Conservation (phyloP, 2,888 invertebrate species). For the Amphipoea oculea region DNA sequence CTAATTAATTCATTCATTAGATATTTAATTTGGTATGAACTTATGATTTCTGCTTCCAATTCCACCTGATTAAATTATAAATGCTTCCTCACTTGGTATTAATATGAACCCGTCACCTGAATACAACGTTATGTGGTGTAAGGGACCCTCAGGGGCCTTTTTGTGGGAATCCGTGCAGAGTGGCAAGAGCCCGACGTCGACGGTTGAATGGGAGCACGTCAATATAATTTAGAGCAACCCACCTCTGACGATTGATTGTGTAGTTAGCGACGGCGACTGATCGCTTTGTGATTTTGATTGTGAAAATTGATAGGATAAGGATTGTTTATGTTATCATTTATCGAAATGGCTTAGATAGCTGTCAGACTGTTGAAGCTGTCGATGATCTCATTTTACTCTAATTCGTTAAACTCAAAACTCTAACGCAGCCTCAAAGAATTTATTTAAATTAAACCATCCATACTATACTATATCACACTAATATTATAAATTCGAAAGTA, state of each 20-base stretch:
- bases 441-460: not conserved
- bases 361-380: not conserved
- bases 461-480: too few species aligned
- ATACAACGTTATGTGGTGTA: conserved; percentile 47
- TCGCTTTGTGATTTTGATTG: conserved; percentile 11
- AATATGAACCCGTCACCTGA: conserved; percentile 38
- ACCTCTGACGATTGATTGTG: conserved; percentile 3
- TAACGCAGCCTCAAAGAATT: not conserved
- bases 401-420: not conserved
- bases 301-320: not conserved
- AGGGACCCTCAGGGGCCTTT: conserved; percentile 48
- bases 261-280: conserved; percentile 34
- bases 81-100: conserved; percentile 21
- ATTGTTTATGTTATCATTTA: not conserved
- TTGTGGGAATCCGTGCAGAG: conserved; percentile 34
- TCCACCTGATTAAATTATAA: conserved; percentile 18
- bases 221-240: conserved; percentile 54
- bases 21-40: not conserved
- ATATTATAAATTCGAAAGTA: too few species aligned
- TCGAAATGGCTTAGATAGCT: not conserved
- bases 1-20: not conserved
- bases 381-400: not conserved
- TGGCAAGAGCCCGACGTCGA: conserved; percentile 32
- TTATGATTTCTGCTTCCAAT: not conserved
- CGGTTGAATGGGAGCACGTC: conserved; percentile 41